Base-by-base conservation (phyloP, 2,888 invertebrate species). In the Barypeithes pellucidus region DNA sequence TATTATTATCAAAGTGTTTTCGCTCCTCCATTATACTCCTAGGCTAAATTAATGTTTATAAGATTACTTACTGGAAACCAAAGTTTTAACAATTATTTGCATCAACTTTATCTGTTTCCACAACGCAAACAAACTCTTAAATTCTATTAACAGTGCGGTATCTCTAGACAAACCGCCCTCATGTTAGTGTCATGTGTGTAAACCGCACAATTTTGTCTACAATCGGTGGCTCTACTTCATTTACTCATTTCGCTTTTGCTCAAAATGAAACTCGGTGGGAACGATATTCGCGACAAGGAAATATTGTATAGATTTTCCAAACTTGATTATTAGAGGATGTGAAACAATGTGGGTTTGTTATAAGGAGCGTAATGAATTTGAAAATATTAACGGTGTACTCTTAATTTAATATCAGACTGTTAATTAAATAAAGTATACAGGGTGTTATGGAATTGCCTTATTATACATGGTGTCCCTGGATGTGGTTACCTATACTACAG, bases 201-300 rank as follows among this genome's bases (percentile, higher is more conserved):
- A 73, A 72, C 73, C 73, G 52, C 67, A 73, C 66, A 65, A 73
- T 69, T 73, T 73, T 70, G 65, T 61, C 67, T 75, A 69, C 59
- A 77, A 77, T 77, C 78, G 71, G 77, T 79, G 77, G 79, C 80
- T 83, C 83, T 82, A 81, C 83, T 82, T 81, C 83, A 82, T 82
- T 84, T 83, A 83, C 81, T 82, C 65, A 22, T 65, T 52, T 65
- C 54, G 60, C 65, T 82, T 79, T 79, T 76, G 77, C 77, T 66
- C 76, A 78, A 81, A 78, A 82, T 80, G 82, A 84, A 85, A 85
- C 81, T 81, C 83, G 81, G 83, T 82, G 85, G 85, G 85, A 85
- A 85, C 85, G 84, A 85, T 84, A 82, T 79, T 82, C 83, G 81
- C 84, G 77, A 83, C 82, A 82, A 83, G 59, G 67, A 73, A 63